phyloP scores from a whole-genome alignment of 1,140 invertebrate species.

The Myzus persicae region DNA sequence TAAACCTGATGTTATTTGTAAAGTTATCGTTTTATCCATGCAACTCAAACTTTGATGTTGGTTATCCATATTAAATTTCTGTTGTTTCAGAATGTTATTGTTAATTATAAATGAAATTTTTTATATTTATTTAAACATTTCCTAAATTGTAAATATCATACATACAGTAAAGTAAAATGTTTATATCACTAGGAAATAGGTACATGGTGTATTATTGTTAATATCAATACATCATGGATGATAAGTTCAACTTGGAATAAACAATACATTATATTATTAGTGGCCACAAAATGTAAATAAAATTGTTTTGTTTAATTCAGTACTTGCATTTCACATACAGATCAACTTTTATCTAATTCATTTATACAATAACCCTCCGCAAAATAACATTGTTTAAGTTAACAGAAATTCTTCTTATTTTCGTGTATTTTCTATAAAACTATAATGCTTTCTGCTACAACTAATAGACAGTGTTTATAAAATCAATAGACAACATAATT shows the following conservation, averaged over 20 bases:
- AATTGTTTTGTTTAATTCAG: background rate
- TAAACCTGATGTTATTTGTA: slow-evolving; percentile 33
- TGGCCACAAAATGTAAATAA: background rate
- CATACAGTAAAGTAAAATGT: background rate
- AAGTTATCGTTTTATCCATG: background rate
- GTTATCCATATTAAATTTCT: background rate
- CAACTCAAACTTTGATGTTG: background rate
- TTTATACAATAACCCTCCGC: too few relatives aligned
- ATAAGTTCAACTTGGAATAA: background rate
- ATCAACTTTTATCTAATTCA: too few relatives aligned
- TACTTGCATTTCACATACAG: background rate
- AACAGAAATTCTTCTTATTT: too few relatives aligned
- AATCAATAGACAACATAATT: too few relatives aligned
- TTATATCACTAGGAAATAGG: background rate
- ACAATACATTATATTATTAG: background rate
- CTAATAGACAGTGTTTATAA: too few relatives aligned
- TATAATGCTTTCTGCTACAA: too few relatives aligned
- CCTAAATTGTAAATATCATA: background rate
- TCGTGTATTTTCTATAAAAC: too few relatives aligned
- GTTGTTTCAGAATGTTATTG: background rate
- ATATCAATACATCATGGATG: background rate
- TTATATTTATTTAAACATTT: background rate
- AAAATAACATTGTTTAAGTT: too few relatives aligned
- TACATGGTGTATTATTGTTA: background rate
- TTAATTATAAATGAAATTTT: background rate